Percentiles rank a stretch among this genome's conserved stretches.
phyloP scores from a whole-genome alignment of 2,888 invertebrate genomes.

The Clepsis dumicolana region DNA sequence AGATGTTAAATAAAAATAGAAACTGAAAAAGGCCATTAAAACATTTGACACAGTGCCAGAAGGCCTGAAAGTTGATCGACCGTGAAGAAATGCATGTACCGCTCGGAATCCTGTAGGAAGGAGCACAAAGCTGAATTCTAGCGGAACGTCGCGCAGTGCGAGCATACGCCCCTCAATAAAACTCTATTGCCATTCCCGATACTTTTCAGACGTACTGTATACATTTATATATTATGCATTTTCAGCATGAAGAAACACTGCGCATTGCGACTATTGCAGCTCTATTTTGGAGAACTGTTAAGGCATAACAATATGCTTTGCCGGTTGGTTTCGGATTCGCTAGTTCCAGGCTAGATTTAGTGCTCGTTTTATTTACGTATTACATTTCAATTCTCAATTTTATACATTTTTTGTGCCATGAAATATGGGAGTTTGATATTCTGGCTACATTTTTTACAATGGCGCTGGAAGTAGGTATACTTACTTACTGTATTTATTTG shows the following conservation, averaged over 20 bases:
- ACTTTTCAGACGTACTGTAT: constrained; percentile 39
- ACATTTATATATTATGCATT: constrained; percentile 55
- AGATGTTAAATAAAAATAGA: constrained; percentile 4
- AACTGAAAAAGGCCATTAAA: constrained; percentile 33
- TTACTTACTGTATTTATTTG: no score
- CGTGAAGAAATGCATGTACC: constrained; percentile 66
- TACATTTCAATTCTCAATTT: constrained; percentile 3
- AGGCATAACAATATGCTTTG: constrained; percentile 44
- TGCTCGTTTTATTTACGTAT: constrained; percentile 10
- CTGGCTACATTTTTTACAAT: background rate
- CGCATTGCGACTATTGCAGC: constrained; percentile 52
- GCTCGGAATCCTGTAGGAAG: constrained; percentile 53
- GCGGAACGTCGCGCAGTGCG: constrained; percentile 50
- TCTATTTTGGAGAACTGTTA: constrained; percentile 53
- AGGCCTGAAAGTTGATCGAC: constrained; percentile 53
- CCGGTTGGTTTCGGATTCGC: constrained; percentile 17
- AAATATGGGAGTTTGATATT: background rate
- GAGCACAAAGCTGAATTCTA: constrained; percentile 60
- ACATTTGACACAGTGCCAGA: constrained; percentile 43
- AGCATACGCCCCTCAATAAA: constrained; percentile 60
- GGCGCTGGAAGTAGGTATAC: background rate
- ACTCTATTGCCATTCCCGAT: constrained; percentile 54
- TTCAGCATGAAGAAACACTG: constrained; percentile 63
- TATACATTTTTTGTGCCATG: background rate
- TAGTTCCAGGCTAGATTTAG: constrained; percentile 1